Evolutionary conservation across 2,113 vertebrate species (phyloP).

Genomic region (Rhadina sibilatrix): DNA sequence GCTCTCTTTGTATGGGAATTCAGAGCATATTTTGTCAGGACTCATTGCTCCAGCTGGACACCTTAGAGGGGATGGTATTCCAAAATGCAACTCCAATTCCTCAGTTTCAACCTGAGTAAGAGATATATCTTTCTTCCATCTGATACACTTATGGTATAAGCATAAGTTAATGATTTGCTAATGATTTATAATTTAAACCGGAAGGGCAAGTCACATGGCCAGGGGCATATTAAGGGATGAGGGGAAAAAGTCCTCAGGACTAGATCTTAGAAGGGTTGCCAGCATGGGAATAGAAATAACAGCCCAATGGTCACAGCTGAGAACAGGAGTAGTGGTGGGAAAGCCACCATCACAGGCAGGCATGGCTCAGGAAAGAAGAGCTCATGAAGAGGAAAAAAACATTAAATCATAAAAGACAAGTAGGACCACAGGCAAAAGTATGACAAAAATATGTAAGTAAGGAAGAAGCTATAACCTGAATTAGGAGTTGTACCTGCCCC

Average conservation of each 20-base stretch:
- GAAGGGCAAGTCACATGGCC: rapidly evolving
- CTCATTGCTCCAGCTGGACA: not conserved
- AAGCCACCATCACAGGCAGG: not conserved
- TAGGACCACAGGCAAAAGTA: not conserved
- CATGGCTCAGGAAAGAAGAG: not conserved
- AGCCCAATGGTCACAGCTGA: not conserved
- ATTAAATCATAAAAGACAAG: not conserved
- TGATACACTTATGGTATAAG: not conserved
- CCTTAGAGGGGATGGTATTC: not conserved
- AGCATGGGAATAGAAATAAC: not conserved
- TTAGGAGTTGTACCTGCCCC: not conserved
- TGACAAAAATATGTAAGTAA: not conserved
- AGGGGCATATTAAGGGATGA: not conserved
- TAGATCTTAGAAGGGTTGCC: not conserved
- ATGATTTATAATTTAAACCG: not conserved
- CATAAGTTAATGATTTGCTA: not conserved
- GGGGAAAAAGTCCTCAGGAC: not conserved
- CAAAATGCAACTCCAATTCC: not conserved
- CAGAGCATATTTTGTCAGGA: not conserved
- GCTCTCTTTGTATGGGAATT: not conserved
- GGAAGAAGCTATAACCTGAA: not conserved
- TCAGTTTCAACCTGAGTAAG: not conserved
- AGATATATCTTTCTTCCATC: not conserved
- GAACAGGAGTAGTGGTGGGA: not conserved
- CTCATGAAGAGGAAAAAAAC: not conserved